Evolutionary conservation across 1,140 invertebrate species (phyloP).

Genomic region (Notospermus geniculatus): DNA sequence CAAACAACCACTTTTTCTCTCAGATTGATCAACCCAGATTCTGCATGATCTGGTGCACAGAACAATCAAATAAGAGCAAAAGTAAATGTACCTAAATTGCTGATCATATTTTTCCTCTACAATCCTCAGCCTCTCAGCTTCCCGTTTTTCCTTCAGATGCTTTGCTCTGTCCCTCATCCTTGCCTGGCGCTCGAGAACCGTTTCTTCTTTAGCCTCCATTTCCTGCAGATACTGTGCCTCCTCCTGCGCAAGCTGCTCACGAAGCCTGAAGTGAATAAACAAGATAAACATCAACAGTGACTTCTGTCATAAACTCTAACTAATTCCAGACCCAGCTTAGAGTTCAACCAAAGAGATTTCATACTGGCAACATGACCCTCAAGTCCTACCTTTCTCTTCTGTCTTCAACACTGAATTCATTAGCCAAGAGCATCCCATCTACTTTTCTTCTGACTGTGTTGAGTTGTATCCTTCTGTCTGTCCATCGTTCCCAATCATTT

Average conservation of each 20-base stretch:
- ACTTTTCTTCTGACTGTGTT: constrained; percentile 42
- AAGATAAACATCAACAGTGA: constrained; percentile 7
- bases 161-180: constrained; percentile 53
- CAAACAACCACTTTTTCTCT: too few species aligned
- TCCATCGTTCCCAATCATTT: constrained; percentile 49
- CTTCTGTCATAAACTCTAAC: too few species aligned
- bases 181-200: constrained; percentile 50
- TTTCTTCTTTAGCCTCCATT: constrained; percentile 51
- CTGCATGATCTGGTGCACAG: too few species aligned
- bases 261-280: constrained; percentile 31
- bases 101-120: constrained; percentile 55
- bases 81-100: constrained; percentile 44
- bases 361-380: constrained; percentile 3
- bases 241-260: constrained; percentile 39
- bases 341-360: background rate
- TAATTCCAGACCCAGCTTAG: too few species aligned
- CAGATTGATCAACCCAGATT: too few species aligned
- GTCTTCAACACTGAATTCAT: constrained; percentile 45
- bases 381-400: constrained; percentile 45
- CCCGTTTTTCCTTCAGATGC: constrained; percentile 50
- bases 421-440: constrained; percentile 31
- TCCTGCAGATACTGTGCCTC: constrained; percentile 40
- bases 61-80: too few species aligned
- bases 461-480: constrained; percentile 44
- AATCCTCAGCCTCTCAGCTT: constrained; percentile 44